Evolutionary conservation across 2,797 vertebrate species (phyloP).

Genomic region (Centropyge bicolor): DNA sequence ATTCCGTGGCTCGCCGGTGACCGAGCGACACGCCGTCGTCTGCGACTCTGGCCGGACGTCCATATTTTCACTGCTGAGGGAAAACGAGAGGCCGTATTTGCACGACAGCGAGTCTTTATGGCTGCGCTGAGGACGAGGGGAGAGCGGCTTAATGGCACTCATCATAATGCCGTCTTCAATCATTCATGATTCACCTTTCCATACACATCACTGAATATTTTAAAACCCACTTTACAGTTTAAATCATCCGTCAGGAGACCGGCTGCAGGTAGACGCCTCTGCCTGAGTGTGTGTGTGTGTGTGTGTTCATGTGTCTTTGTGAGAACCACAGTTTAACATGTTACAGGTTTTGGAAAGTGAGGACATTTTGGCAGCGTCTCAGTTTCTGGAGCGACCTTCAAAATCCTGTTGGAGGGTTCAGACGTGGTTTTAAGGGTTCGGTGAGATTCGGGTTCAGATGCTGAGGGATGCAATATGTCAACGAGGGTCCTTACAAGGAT

Average conservation of each 20-base stretch:
- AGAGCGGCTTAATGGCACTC: conserved; percentile 48
- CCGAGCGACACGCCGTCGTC: neutral
- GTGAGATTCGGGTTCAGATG: too few relatives aligned
- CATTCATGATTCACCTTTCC: conserved; percentile 67
- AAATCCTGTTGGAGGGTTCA: too few relatives aligned
- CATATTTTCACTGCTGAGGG: neutral
- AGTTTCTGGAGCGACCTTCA: too few relatives aligned
- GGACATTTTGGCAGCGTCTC: too few relatives aligned
- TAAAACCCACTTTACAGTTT: conserved; percentile 36
- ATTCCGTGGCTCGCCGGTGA: conserved; percentile 29
- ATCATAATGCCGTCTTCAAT: conserved; percentile 58
- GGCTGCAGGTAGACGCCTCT: conserved; percentile 18
- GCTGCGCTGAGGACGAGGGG: neutral
- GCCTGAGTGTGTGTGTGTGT: neutral
- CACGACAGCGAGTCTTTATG: conserved; percentile 20
- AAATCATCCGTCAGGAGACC: conserved; percentile 24
- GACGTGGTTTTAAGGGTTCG: too few relatives aligned
- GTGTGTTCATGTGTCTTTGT: neutral
- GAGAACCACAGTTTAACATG: neutral
- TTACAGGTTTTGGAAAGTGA: too few relatives aligned
- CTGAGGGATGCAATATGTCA: too few relatives aligned
- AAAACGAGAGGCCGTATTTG: conserved; percentile 33
- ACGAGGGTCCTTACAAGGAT: too few relatives aligned
- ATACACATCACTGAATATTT: conserved; percentile 63
- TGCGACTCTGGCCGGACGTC: neutral